These are phyloP conservation scores for Drosophila repletoides DNA, from an alignment of 1,140 invertebrate species.

Conservation along the genomic window DNA sequence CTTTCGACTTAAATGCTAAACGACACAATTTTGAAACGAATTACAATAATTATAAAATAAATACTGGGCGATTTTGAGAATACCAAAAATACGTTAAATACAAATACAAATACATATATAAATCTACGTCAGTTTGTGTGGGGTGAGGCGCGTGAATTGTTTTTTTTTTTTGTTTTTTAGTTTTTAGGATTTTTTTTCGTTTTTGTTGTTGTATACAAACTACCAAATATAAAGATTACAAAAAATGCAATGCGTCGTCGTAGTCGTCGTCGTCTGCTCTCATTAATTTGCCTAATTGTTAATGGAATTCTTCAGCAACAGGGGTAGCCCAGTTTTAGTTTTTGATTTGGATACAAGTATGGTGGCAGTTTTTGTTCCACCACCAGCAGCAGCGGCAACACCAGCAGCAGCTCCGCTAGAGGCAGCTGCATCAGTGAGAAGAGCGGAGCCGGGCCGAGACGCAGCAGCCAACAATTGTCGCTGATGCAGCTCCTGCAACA, in stretches of 20 bases:
- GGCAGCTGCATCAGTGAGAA: slow-evolving; percentile 43
- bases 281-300: slow-evolving; percentile 71
- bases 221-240: slow-evolving; percentile 75
- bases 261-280: too few relatives aligned
- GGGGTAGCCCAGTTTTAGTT: slow-evolving; percentile 82
- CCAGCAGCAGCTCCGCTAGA: slow-evolving; percentile 12
- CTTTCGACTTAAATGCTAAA: slow-evolving; percentile 38
- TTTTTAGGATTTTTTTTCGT: background rate
- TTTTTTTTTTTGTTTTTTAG: slow-evolving; percentile 10
- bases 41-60: too few relatives aligned
- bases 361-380: slow-evolving; percentile 79
- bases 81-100: slow-evolving; percentile 50
- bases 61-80: slow-evolving; percentile 54
- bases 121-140: slow-evolving; percentile 23
- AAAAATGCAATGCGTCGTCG: slow-evolving; percentile 50
- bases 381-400: slow-evolving; percentile 1
- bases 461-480: slow-evolving; percentile 61
- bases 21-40: slow-evolving; percentile 25
- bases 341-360: slow-evolving; percentile 82
- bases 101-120: slow-evolving; percentile 48
- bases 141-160: background rate
- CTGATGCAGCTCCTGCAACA: slow-evolving; percentile 74
- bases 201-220: slow-evolving; percentile 62
- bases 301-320: slow-evolving; percentile 82
- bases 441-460: slow-evolving; percentile 33